Conservation (phyloP, 2,888 invertebrate species). For the Hydrotaea diabolus region DNA sequence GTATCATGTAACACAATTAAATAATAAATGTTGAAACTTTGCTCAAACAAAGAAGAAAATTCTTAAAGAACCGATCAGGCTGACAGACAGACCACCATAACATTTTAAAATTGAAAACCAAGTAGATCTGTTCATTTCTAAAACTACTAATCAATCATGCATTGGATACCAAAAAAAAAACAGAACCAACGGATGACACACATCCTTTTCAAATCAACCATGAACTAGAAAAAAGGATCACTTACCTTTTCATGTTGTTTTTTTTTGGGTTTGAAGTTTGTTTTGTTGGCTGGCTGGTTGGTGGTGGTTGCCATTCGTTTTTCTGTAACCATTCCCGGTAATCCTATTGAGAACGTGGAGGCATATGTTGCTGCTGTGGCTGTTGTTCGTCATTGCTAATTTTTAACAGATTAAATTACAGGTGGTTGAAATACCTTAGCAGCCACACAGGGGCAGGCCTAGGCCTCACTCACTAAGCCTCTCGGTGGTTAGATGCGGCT, state of each 20-base stretch:
- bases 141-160: constrained; percentile 34
- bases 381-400: constrained; percentile 48
- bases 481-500: background rate
- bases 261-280: background rate
- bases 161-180: background rate
- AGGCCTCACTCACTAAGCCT: constrained; percentile 6
- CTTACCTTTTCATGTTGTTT: constrained; percentile 13
- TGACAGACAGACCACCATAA: background rate
- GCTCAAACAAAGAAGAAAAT: background rate
- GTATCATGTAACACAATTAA: constrained; percentile 22
- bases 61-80: background rate
- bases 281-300: background rate
- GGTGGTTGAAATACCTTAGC: constrained; percentile 40
- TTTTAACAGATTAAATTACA: constrained; percentile 60
- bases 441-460: background rate
- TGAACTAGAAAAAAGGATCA: constrained; percentile 34
- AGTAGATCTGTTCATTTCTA: background rate
- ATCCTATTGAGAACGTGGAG: background rate
- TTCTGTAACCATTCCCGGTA: background rate
- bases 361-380: background rate
- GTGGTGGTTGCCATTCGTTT: background rate
- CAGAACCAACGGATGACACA: constrained; percentile 13
- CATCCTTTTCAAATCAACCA: background rate
- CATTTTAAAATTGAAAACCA: background rate
- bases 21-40: background rate